A percentile compares a stretch with the other conserved stretches of the same genome.
Evolutionary conservation across 2,888 invertebrate genomes (phyloP).

Genomic region (Hanleya hanleyi): DNA sequence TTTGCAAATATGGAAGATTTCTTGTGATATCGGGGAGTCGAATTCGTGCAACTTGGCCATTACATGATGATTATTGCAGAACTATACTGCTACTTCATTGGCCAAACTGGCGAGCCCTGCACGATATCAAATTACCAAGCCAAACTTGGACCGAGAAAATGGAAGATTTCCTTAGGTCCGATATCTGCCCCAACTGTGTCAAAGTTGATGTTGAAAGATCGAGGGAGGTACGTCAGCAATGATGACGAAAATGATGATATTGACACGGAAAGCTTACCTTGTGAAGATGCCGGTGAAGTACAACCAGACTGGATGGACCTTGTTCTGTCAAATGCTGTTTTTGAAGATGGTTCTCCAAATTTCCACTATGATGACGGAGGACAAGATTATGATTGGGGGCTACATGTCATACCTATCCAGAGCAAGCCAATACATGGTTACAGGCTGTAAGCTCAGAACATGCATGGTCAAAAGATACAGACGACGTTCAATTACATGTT

Average conservation of each 20-base stretch:
- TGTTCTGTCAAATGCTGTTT: constrained; percentile 24
- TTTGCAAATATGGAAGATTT: constrained; percentile 14
- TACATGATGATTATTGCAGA: too few relatives aligned
- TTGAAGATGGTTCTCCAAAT: constrained; percentile 16
- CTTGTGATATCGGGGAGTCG: constrained; percentile 19
- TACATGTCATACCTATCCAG: neutral
- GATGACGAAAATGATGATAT: neutral
- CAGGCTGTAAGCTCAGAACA: too few relatives aligned
- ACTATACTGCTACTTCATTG: too few relatives aligned
- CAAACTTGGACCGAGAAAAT: too few relatives aligned
- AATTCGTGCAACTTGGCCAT: too few relatives aligned
- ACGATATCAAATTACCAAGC: constrained; percentile 33
- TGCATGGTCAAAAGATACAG: neutral
- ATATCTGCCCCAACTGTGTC: constrained; percentile 36
- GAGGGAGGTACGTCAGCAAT: constrained; percentile 24
- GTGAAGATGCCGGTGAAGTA: too few relatives aligned
- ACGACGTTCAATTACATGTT: constrained; percentile 28
- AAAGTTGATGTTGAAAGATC: constrained; percentile 27
- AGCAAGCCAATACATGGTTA: too few relatives aligned
- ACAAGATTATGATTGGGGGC: constrained; percentile 32
- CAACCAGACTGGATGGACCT: too few relatives aligned
- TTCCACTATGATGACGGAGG: constrained; percentile 45
- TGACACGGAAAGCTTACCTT: too few relatives aligned
- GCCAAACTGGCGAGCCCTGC: too few relatives aligned
- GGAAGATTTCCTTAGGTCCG: constrained; percentile 32